Conservation (phyloP, 2,888 invertebrate species). For the Dorcus hopei region DNA sequence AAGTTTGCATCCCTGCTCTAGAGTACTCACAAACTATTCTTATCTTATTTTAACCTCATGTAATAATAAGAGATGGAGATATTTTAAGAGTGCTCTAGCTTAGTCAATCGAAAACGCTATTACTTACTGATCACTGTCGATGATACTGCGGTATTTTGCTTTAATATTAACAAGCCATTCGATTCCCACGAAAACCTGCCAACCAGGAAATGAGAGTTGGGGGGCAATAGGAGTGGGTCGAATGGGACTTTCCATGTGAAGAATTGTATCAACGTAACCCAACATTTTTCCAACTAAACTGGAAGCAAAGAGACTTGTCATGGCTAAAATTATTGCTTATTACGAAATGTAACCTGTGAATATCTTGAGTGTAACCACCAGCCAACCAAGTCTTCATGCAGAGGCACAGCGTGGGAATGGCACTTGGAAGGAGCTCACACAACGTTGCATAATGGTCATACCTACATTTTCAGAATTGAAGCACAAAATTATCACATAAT, state of each 20-base stretch:
- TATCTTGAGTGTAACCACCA: slow-evolving; percentile 49
- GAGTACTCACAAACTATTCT: too few species aligned
- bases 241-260: slow-evolving; percentile 43
- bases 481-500: too few species aligned
- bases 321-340: too few species aligned
- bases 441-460: slow-evolving; percentile 72
- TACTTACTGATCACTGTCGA: slow-evolving; percentile 57
- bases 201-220: slow-evolving; percentile 54
- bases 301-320: slow-evolving; percentile 1
- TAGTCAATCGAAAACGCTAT: background rate
- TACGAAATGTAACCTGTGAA: slow-evolving; percentile 41
- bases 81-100: too few species aligned
- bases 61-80: too few species aligned
- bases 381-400: slow-evolving; percentile 59
- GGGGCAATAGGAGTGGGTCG: slow-evolving; percentile 49
- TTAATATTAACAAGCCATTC: slow-evolving; percentile 55
- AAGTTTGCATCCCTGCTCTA: too few species aligned
- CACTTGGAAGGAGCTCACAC: slow-evolving; percentile 65
- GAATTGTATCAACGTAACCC: slow-evolving; percentile 38
- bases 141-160: slow-evolving; percentile 51
- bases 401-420: slow-evolving; percentile 60
- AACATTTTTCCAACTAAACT: slow-evolving; percentile 23
- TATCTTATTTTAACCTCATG: too few species aligned
- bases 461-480: slow-evolving; percentile 41
- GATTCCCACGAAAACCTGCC: slow-evolving; percentile 47